phyloP scores from a whole-genome alignment of 2,797 vertebrate genomes.

The Mus minutoides region DNA sequence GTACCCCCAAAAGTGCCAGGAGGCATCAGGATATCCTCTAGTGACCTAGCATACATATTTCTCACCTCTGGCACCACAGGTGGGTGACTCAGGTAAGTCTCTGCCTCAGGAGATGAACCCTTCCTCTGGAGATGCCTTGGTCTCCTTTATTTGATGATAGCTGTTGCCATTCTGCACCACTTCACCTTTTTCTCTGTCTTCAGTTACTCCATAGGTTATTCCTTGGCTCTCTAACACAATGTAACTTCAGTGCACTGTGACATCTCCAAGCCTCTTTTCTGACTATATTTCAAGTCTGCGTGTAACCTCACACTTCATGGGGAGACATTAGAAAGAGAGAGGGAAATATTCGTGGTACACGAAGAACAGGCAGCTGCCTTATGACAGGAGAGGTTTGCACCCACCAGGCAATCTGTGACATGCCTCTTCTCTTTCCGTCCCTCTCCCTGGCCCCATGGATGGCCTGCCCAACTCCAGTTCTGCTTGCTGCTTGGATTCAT shows the following conservation, averaged over 20 bases:
- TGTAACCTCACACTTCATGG: neutral
- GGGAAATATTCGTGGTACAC: rapidly evolving
- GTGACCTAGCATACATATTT: neutral
- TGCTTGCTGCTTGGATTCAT: neutral
- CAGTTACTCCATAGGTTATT: neutral
- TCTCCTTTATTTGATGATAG: neutral
- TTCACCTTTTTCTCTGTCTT: neutral
- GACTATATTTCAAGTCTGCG: neutral
- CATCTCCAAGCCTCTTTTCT: neutral
- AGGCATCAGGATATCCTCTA: neutral
- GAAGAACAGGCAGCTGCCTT: neutral
- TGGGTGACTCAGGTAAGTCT: neutral
- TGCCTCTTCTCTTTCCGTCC: neutral
- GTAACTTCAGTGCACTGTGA: neutral
- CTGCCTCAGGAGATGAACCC: neutral
- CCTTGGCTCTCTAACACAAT: neutral
- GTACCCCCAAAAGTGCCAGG: neutral
- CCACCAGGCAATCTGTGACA: too few relatives aligned
- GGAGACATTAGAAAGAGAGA: neutral
- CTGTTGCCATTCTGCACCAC: neutral
- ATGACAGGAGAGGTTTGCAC: rapidly evolving
- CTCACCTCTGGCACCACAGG: neutral
- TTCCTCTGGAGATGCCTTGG: neutral
- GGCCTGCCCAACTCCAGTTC: neutral
- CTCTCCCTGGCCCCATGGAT: neutral